These are phyloP conservation scores for Fratercula arctica DNA, from an alignment of 2,797 vertebrate species.

Conservation along the genomic window DNA sequence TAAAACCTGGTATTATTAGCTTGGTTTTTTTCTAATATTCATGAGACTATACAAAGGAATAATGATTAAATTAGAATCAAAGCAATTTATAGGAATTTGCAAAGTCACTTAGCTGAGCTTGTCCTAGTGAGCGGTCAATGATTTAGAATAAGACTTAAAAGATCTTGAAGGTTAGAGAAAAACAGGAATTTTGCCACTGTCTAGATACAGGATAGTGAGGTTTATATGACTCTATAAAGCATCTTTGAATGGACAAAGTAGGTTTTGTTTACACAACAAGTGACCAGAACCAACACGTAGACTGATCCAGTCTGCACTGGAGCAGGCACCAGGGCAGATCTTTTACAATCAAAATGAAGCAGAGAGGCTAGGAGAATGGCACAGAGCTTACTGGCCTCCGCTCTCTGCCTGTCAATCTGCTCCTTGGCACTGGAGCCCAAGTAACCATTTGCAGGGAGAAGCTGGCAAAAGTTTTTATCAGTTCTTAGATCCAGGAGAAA, in stretches of 20 bases:
- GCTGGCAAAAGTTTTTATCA: background rate
- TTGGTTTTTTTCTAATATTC: background rate
- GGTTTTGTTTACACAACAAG: background rate
- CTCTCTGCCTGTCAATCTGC: background rate
- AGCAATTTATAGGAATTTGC: background rate
- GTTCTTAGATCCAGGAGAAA: background rate
- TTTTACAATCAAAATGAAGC: background rate
- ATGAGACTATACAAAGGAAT: background rate
- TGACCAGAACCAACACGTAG: background rate
- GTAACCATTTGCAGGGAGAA: background rate
- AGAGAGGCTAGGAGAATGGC: background rate
- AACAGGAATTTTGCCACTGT: background rate
- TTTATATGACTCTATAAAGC: background rate
- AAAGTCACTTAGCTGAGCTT: background rate
- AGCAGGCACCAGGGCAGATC: background rate
- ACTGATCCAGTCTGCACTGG: background rate
- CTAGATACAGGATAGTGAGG: background rate
- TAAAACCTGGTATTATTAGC: background rate
- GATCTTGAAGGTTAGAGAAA: background rate
- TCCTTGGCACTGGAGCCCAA: background rate
- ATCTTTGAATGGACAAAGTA: background rate
- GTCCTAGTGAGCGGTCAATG: background rate
- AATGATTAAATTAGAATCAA: background rate
- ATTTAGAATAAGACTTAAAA: background rate
- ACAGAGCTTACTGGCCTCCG: background rate